Conservation (phyloP, 2,797 vertebrate genomes). For the Pteronotus mesoamericanus region DNA sequence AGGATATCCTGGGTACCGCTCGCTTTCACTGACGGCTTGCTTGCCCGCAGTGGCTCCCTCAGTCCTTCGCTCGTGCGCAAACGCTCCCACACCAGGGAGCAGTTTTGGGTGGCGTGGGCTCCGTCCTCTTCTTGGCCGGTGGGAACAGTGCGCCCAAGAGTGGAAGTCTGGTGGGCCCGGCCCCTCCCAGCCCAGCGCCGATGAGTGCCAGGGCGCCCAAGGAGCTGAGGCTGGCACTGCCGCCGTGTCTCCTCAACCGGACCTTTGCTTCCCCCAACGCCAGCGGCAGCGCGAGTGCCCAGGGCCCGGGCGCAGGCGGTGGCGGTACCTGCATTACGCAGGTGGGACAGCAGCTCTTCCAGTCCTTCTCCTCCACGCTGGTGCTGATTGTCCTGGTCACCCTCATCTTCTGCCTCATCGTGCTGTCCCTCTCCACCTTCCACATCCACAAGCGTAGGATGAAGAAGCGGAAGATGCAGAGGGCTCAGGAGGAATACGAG, state of each 20-base stretch:
- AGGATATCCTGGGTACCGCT: constrained; percentile 45
- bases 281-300: constrained; percentile 66
- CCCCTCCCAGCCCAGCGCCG: constrained; percentile 80
- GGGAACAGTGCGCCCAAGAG: constrained; percentile 47
- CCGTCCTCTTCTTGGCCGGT: constrained; percentile 34
- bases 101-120: constrained; percentile 47
- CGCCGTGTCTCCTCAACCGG: constrained; percentile 88
- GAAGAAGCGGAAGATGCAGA: constrained; percentile 95
- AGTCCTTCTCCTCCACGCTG: constrained; percentile 94
- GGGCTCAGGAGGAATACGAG: constrained; percentile 97
- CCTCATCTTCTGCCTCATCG: constrained; percentile 92
- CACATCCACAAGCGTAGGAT: constrained; percentile 97
- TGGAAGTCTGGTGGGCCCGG: constrained; percentile 75
- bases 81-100: constrained; percentile 39
- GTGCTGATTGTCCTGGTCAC: constrained; percentile 94
- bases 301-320: constrained; percentile 57
- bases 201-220: constrained; percentile 90
- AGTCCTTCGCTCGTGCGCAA: constrained; percentile 33
- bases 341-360: constrained; percentile 90
- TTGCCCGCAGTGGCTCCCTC: neutral
- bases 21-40: constrained; percentile 44
- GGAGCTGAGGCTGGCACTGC: constrained; percentile 87
- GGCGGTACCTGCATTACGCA: constrained; percentile 89
- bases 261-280: constrained; percentile 80
- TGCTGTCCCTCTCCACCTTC: constrained; percentile 95